phyloP scores from a whole-genome alignment of 2,888 invertebrate species.

The Pelosia muscerda region DNA sequence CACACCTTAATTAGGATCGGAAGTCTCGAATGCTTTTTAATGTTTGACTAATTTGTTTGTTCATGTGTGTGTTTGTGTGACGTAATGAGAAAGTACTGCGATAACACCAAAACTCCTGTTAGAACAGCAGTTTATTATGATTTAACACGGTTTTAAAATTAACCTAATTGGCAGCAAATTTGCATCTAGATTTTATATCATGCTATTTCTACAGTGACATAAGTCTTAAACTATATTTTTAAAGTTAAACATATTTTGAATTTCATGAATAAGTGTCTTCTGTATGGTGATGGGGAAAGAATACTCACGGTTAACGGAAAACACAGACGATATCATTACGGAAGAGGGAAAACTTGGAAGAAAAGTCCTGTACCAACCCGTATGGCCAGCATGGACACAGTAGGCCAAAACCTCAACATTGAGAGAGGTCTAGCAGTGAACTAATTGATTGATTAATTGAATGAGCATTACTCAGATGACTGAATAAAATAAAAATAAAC shows the following conservation, averaged over 20 bases:
- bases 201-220: neutral
- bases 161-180: slow-evolving; percentile 55
- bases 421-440: too few relatives aligned
- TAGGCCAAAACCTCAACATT: too few relatives aligned
- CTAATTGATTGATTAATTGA: too few relatives aligned
- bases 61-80: slow-evolving; percentile 45
- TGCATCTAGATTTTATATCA: slow-evolving; percentile 30
- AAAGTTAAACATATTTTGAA: neutral
- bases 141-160: slow-evolving; percentile 52
- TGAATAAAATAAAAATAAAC: too few relatives aligned
- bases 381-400: too few relatives aligned
- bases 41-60: slow-evolving; percentile 80
- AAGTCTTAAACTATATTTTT: neutral
- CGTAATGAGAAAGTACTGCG: slow-evolving; percentile 47
- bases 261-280: too few relatives aligned
- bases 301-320: too few relatives aligned
- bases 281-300: too few relatives aligned
- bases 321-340: too few relatives aligned
- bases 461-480: too few relatives aligned
- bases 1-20: slow-evolving; percentile 80
- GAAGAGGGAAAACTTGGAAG: too few relatives aligned
- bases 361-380: too few relatives aligned
- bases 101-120: slow-evolving; percentile 46
- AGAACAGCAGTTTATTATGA: slow-evolving; percentile 46
- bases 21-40: slow-evolving; percentile 76